Evolutionary conservation across 1,140 invertebrate species (phyloP), one percentile per base, ranked within the genome.

Genomic region (Drosophila parabipectinata): DNA sequence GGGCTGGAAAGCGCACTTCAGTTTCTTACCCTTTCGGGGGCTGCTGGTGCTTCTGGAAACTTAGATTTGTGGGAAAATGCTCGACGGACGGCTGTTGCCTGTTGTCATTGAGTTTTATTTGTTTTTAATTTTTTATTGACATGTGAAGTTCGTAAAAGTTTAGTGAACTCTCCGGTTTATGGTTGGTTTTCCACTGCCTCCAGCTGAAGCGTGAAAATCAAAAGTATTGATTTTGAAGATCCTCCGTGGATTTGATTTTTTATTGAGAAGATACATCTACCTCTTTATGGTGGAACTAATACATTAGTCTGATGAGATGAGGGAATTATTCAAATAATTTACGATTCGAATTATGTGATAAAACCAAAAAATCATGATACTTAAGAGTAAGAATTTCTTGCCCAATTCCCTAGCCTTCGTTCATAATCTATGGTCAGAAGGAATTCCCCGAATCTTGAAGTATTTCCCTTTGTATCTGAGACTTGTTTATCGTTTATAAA

Each of bases 71-170:
- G 82, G 82, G 82, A 85, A 85, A 78, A 82, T 77, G 69, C 30
- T 26, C 37, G 41, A 34, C 60, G 21, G 63, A 39, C 34, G 24
- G 47, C 50, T 50, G 37, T 37, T 44, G 44, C 12, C 51, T 41
- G 44, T 72, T 78, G 74, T 85, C 82, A 87, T 78, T 78, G 82
- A 75, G 78, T 87, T 87, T 87, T 85, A 85, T 87, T 85, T 85
- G 82, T 87, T 87, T 85, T 85, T 85, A 85, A 85, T 87, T 87
- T 87, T 85, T 85, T 85, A 85, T 85, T 85, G 82, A 87, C 82
- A 85, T 85, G 82, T 85, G 82, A 85, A 85, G 82, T 85, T 87
- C 47, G 83, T 87, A 82, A 72, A 87, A 85, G 82, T 85, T 85
- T 80, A 85, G 68, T 85, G 82, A 85, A 85, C 82, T 87, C 82